These are phyloP conservation scores for Noctua janthina DNA, from an alignment of 2,888 invertebrate genomes.

Conservation along the genomic window DNA sequence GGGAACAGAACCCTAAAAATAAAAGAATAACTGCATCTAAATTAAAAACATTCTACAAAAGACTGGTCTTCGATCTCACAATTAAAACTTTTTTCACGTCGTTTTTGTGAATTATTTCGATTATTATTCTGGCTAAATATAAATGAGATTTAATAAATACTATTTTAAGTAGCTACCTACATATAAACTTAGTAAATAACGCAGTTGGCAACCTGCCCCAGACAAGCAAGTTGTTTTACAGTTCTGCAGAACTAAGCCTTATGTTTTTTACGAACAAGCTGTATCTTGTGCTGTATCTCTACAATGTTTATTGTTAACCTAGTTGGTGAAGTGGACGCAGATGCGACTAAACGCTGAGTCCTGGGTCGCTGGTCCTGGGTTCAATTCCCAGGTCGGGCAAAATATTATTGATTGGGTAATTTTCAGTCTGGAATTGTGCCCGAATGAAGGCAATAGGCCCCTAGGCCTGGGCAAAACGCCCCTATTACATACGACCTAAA, in stretches of 20 bases:
- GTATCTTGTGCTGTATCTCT: background rate
- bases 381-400: background rate
- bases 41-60: background rate
- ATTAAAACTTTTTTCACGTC: background rate
- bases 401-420: background rate
- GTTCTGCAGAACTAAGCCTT: background rate
- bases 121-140: background rate
- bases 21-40: background rate
- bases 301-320: background rate
- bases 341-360: background rate
- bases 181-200: background rate
- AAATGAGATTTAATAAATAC: background rate
- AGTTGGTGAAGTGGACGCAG: background rate
- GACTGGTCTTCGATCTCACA: background rate
- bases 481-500: too few species aligned
- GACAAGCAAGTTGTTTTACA: background rate
- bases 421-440: too few species aligned
- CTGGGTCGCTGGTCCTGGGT: background rate
- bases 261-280: background rate
- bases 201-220: background rate
- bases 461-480: too few species aligned
- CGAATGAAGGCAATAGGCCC: too few species aligned
- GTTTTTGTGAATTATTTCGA: background rate
- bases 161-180: background rate
- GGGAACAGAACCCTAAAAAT: background rate